Base-by-base conservation (phyloP, 2,797 vertebrate species). In the Taeniopygia guttata region DNA sequence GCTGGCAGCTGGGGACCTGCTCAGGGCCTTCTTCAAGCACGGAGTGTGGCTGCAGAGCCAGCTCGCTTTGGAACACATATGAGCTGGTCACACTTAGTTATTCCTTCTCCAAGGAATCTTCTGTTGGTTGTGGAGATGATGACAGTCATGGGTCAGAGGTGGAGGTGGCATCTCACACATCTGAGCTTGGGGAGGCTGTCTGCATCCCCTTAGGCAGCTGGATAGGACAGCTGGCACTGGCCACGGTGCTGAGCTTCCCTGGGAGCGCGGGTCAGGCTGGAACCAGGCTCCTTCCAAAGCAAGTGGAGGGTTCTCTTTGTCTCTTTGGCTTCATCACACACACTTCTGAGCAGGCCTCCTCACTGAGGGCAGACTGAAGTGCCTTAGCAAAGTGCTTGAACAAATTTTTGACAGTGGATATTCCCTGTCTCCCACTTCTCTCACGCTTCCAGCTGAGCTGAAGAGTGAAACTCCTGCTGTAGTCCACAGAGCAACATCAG, bases 41-140 rank as follows among this genome's bases (percentile, higher is more conserved):
- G 7, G 26, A 0, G 18, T 16, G 60, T 3, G n/a, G 10, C 17
- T 32, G 74, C 74, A 79, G 43, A 73, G 66, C 42, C 45, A 43
- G n/a, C 30, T 62, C 5, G 2, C 36, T 59, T 27, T 36, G n/a
- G 46, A 73, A 26, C 43, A 21, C 7, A 0, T 1, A 3, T 3
- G 10, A 30, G 23, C 21, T 55, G 66, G 34, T 38, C 36, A 6
- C 82, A 19, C 70, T 48, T 62, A 10, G 10, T 49, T 9, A 32
- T 55, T 84, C 55, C 20, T 73, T 45, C 55, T 67, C 13, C 60
- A 9, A 42, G 10, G 48, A 72, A 23, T 27, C 40, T 54, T 51
- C 20, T 77, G 42, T 36, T 29, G 42, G 7, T 7, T 11, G 13
- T 0, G 1, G 26, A 52, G 45, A 27, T n/a, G 13, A 21, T 45